Evolutionary conservation across 2,888 invertebrate species (phyloP).

Genomic region (Linnaemya tessellans): DNA sequence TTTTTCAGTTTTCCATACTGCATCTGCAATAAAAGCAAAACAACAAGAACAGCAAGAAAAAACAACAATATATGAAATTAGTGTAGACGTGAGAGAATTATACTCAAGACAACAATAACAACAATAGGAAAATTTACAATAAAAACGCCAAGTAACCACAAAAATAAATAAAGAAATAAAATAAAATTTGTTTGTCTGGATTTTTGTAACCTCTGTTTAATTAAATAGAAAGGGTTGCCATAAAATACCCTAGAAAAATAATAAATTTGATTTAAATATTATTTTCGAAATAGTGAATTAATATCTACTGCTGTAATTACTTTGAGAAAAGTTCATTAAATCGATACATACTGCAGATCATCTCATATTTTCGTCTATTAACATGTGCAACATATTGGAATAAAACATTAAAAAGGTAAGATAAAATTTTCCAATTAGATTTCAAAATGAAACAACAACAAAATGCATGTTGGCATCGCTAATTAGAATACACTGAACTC

Average conservation of each 20-base stretch:
- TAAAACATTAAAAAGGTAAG: conserved; percentile 40
- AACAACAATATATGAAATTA: conserved; percentile 6
- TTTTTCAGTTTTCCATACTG: conserved; percentile 38
- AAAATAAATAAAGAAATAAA: conserved; percentile 44
- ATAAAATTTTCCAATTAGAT: conserved; percentile 2
- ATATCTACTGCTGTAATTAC: neutral
- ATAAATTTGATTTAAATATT: neutral
- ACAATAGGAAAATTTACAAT: conserved; percentile 43
- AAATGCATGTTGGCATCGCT: neutral
- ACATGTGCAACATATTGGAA: conserved; percentile 7
- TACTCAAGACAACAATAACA: conserved; percentile 45
- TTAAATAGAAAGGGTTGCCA: conserved; percentile 53
- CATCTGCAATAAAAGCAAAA: conserved; percentile 30
- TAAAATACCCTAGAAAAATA: conserved; percentile 1
- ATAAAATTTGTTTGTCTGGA: conserved; percentile 3
- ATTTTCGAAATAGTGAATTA: neutral
- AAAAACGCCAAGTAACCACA: conserved; percentile 50
- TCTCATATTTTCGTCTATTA: neutral
- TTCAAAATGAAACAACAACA: neutral
- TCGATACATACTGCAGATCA: neutral
- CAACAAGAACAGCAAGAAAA: conserved; percentile 6
- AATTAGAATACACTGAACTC: neutral
- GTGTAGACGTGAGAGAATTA: conserved; percentile 25
- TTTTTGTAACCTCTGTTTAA: conserved; percentile 52
- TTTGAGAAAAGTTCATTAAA: neutral